These are phyloP conservation scores for Hydrozoanthus tunicans DNA, from an alignment of 64 coral and sea anemone genomes.

Conservation along the genomic window DNA sequence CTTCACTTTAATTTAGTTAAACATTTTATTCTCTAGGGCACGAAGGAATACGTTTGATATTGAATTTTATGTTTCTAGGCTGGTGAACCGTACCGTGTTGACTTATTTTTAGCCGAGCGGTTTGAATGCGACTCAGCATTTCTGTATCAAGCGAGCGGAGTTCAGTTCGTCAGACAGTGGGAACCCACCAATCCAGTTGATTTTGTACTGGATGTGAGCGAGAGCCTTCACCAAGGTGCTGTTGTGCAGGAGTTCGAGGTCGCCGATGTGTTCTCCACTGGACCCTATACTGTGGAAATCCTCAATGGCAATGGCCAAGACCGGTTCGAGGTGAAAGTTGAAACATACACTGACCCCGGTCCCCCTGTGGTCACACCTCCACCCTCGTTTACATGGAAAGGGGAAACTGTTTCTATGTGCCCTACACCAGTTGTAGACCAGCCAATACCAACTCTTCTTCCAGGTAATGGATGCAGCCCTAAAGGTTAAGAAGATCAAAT, in stretches of 20 bases:
- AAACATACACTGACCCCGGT: conserved; percentile 54
- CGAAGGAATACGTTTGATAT: too few species aligned
- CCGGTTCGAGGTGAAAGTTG: conserved; percentile 68
- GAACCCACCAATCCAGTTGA: conserved; percentile 61
- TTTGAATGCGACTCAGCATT: conserved; percentile 78
- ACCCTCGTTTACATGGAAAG: conserved; percentile 69
- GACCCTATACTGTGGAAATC: conserved; percentile 85
- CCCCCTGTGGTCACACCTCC: conserved; percentile 58
- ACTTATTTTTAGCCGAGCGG: conserved; percentile 90
- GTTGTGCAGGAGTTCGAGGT: conserved; percentile 78
- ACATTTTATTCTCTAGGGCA: too few species aligned
- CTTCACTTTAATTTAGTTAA: too few species aligned
- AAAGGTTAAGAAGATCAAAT: too few species aligned
- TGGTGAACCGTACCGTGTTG: conserved; percentile 78
- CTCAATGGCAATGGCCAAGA: conserved; percentile 77
- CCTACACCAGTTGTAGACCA: conserved; percentile 63
- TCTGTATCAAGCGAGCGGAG: conserved; percentile 88
- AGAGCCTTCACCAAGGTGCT: conserved; percentile 62
- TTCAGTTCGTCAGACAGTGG: conserved; percentile 69
- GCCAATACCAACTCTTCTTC: conserved; percentile 74
- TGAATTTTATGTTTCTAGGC: conserved; percentile 29
- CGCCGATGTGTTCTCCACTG: conserved; percentile 80
- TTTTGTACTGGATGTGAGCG: conserved; percentile 75
- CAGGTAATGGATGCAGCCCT: conserved; percentile 47
- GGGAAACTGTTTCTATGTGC: conserved; percentile 76